Percentiles rank a stretch among this genome's conserved stretches.
Evolutionary conservation across 2,113 vertebrate species (phyloP).

Genomic region (Sakesphorus luctuosus): DNA sequence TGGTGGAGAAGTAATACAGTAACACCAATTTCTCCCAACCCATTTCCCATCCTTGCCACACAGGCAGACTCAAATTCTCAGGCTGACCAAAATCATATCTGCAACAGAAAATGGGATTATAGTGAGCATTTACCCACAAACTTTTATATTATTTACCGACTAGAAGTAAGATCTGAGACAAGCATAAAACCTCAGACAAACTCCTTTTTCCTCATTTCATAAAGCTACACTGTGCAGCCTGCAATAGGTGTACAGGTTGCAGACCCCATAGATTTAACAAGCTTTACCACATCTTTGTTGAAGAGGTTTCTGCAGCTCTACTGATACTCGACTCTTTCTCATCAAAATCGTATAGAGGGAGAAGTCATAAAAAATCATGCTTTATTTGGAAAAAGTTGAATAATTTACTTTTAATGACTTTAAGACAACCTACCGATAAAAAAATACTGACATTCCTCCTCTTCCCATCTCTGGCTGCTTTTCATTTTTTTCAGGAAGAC

Average conservation of each 20-base stretch:
- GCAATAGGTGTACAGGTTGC: background rate
- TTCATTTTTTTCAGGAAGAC: slow-evolving; percentile 13
- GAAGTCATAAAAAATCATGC: background rate
- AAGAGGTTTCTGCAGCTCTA: background rate
- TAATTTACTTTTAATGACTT: slow-evolving; percentile 26
- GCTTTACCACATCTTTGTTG: background rate
- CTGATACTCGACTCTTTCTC: background rate
- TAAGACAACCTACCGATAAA: background rate
- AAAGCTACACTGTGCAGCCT: background rate
- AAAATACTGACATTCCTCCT: background rate
- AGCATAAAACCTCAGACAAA: background rate
- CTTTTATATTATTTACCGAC: background rate
- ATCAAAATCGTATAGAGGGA: background rate
- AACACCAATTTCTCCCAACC: slow-evolving; percentile 34
- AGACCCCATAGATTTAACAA: background rate
- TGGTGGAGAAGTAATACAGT: slow-evolving; percentile 55
- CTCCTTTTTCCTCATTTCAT: background rate
- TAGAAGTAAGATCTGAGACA: background rate
- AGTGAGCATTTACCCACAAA: background rate
- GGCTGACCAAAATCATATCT: background rate
- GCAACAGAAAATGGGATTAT: background rate
- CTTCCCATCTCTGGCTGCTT: background rate
- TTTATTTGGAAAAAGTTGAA: slow-evolving; percentile 1
- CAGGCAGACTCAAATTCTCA: background rate
- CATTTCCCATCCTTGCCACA: background rate